These are phyloP conservation scores for Tetragonisca angustula DNA, from an alignment of 2,888 invertebrate species.

Conservation along the genomic window DNA sequence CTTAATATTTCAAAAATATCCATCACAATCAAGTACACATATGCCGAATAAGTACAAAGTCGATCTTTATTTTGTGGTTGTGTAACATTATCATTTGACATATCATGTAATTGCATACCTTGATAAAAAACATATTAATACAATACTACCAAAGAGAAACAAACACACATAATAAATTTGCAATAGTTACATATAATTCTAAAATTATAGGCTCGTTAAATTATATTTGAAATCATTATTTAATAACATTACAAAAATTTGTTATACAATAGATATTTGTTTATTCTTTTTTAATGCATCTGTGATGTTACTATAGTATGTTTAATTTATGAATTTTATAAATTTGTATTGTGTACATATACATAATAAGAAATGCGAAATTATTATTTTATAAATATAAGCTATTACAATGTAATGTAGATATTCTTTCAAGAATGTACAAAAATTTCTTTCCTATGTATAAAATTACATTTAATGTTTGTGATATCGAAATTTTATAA, in stretches of 20 bases:
- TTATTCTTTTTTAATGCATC: constrained; percentile 29
- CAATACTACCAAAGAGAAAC: constrained; percentile 56
- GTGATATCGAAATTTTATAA: constrained; percentile 17
- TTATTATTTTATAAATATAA: constrained; percentile 13
- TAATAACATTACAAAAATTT: not conserved
- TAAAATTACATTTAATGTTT: constrained; percentile 10
- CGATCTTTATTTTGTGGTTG: not conserved
- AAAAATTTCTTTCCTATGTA: not conserved
- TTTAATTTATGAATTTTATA: constrained; percentile 48
- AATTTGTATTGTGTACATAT: constrained; percentile 9
- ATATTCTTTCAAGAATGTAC: constrained; percentile 21
- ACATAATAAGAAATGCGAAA: constrained; percentile 16
- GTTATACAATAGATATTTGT: constrained; percentile 9
- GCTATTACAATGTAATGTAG: constrained; percentile 19
- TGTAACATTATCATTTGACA: not conserved
- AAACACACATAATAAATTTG: constrained; percentile 3
- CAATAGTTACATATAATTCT: not conserved
- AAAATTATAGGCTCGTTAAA: not conserved
- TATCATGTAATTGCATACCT: not conserved
- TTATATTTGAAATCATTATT: constrained; percentile 1
- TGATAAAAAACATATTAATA: not conserved
- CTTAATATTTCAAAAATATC: not conserved
- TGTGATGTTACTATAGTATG: constrained; percentile 15
- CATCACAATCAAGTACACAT: not conserved
- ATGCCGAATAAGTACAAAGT: not conserved